These are phyloP conservation scores for Corythaixoides concolor DNA, from an alignment of 2,113 vertebrate genomes.

Conservation along the genomic window DNA sequence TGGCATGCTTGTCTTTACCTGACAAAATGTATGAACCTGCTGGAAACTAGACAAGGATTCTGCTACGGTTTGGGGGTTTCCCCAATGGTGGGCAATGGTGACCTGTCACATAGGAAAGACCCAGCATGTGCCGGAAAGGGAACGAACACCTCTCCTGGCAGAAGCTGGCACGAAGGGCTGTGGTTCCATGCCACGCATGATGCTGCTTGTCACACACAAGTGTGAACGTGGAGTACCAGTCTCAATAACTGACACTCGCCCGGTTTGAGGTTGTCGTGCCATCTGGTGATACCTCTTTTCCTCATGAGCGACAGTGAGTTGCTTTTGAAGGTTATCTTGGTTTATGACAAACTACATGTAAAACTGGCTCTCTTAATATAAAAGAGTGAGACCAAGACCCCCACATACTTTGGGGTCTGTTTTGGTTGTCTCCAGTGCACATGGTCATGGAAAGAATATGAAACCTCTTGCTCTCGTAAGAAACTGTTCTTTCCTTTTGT, in stretches of 20 bases:
- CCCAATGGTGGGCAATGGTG: rapidly evolving
- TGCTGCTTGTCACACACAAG: background rate
- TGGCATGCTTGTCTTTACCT: background rate
- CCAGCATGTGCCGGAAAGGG: background rate
- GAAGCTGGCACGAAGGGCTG: background rate
- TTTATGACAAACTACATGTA: background rate
- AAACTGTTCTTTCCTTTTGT: background rate
- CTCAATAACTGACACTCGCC: background rate
- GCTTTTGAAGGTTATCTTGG: background rate
- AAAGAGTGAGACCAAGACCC: background rate
- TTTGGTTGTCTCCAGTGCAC: background rate
- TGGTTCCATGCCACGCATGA: rapidly evolving
- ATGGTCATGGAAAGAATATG: background rate
- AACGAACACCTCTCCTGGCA: background rate
- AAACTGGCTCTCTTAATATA: background rate
- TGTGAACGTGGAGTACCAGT: background rate
- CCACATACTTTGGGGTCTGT: rapidly evolving
- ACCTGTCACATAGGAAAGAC: background rate
- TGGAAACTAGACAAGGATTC: background rate
- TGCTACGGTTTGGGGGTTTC: background rate
- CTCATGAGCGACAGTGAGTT: background rate
- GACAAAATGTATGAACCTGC: background rate
- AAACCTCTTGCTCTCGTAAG: background rate
- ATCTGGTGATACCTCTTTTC: background rate
- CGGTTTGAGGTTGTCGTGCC: background rate